Base-by-base conservation (phyloP, 37 sponge, comb jelly and placozoan species). In the Agelas oroides region DNA sequence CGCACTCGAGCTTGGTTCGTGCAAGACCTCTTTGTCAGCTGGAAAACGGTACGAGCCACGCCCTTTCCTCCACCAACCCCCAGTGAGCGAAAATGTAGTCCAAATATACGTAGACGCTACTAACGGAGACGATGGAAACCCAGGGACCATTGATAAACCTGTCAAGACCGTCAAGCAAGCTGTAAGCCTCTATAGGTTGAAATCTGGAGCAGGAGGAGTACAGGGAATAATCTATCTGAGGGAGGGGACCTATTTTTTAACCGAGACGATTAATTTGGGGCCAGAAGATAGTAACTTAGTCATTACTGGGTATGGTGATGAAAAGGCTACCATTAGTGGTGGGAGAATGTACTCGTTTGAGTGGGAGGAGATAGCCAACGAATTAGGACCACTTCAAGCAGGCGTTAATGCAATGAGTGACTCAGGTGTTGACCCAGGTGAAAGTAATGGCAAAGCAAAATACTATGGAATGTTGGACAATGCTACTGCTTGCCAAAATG, bases 51-150 rank as follows among this genome's bases (percentile, higher is more conserved):
- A 61, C 13, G 63, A 61, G 27, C 59, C 32, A 8, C 28, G 31
- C 25, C 78, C 78, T 16, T 36, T 40, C 27, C 17, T 0, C 21
- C 25, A 62, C 53, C 32, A 32, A 27, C 12, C 24, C 24, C 30
- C 53, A 21, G 11, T 58, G 52, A 1, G 24, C 13, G 24, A n/a
- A 27, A 53, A 37, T n/a, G 39, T 0, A 20, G 8, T 39, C 40
- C 23, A 57, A 13, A 11, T 86, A 17, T 90, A 85, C 67, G 86
- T 69, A 0, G 87, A 90, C 37, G 61, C 79, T 35, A 62, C 16
- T n/a, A 62, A 73, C 37, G 91, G 87, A 21, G 61, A 46, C 21
- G 90, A 90, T 76, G 28, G n/a, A 68, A 90, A 90, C 52, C 80
- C 90, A 1, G 90, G 90, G 28, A 90, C 90, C 5, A 55, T 80